Evolutionary conservation across 2,888 invertebrate species (phyloP), one percentile per base, ranked within the genome.

Genomic region (Glyphotaelius pellucidus): DNA sequence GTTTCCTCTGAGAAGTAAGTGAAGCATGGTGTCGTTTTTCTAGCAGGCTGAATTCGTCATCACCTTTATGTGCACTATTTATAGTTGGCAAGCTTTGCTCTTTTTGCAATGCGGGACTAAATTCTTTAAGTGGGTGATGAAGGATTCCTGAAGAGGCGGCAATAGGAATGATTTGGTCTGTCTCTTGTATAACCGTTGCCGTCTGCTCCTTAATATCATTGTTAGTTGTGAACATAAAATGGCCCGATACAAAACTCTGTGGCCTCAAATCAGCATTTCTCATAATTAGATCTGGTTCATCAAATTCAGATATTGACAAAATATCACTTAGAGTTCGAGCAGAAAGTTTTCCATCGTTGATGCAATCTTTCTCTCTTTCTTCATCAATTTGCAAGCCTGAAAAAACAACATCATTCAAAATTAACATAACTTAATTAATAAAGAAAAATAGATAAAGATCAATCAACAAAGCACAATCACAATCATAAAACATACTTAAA

Each of bases 311-410:
- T 94, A 98, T 97, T 1, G 98, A 98, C 0, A 97, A 96, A 92
- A 98, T 97, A 94, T 98, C 97, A 94, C 97, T 97, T 9, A 98
- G 95, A 0, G 97, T 97, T 81, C 97, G 96, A 0, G 97, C 98
- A 88, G 97, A 97, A 91, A 96, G 96, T 94, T 97, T 97, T 35
- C 96, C 97, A 12, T 95, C 96, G 79, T 94, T 95, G 19, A 94
- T 94, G 2, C 94, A 93, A 80, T 96, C 96, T 92, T 96, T 96
- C 88, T 95, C 95, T 79, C 93, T 92, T 90, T 96, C 96, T 87
- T 96, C 96, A 90, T 97, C 97, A 88, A 97, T 95, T 95, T 97
- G 97, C 89, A 97, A 94, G 47, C 97, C 97, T 94, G 96, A 94
- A 92, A 95, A 79, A 96, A 30, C 25, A 80, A 31, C 19, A 83